These are phyloP conservation scores for Aphidius colemani DNA, from an alignment of 2,888 invertebrate species.

Conservation along the genomic window DNA sequence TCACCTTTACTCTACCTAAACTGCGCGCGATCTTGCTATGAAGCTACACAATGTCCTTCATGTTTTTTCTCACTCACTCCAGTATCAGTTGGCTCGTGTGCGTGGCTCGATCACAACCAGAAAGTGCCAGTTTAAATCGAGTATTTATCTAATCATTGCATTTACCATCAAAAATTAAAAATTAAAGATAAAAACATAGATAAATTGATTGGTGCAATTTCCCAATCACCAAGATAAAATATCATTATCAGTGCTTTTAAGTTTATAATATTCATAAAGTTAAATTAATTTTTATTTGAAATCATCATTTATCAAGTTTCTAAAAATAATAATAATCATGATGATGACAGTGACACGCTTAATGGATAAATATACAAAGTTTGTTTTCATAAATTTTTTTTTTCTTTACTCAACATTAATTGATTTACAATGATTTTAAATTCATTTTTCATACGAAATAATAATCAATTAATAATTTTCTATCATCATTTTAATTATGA, in stretches of 20 bases:
- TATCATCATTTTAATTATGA: too few relatives aligned
- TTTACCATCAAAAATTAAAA: conserved; percentile 30
- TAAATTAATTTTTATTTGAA: too few relatives aligned
- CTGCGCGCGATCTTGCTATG: conserved; percentile 29
- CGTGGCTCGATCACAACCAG: conserved; percentile 49
- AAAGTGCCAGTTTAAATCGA: conserved; percentile 57
- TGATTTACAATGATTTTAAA: too few relatives aligned
- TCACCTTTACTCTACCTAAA: conserved; percentile 34
- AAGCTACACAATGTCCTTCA: conserved; percentile 13
- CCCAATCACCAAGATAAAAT: too few relatives aligned
- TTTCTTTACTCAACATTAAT: too few relatives aligned
- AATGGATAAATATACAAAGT: neutral
- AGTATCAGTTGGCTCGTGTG: conserved; percentile 38
- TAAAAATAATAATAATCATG: neutral
- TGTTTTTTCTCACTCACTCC: conserved; percentile 32
- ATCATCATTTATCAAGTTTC: neutral
- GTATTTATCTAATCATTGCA: conserved; percentile 50
- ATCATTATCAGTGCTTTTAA: neutral
- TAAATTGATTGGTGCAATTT: too few relatives aligned
- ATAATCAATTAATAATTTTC: too few relatives aligned
- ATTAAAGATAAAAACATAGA: too few relatives aligned
- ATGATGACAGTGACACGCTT: conserved; percentile 17
- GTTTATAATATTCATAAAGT: too few relatives aligned
- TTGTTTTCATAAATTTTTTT: neutral
- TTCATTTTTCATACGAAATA: too few relatives aligned